Percentiles rank a stretch among this genome's conserved stretches.
These are phyloP conservation scores for Perizoma affinitatum DNA, from an alignment of 2,888 invertebrate species.

Conservation along the genomic window DNA sequence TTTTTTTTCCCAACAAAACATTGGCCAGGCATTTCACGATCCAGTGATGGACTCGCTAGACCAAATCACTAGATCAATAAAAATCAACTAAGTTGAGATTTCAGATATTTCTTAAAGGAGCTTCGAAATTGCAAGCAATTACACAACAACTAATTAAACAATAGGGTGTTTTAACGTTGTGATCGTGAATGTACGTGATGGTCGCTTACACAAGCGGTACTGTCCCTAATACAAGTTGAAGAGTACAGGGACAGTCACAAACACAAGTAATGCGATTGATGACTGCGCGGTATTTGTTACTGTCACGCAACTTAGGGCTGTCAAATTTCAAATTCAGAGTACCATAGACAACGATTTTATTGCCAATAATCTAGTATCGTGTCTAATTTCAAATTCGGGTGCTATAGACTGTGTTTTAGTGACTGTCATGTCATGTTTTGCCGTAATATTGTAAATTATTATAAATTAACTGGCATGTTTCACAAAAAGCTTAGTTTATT, in stretches of 20 bases:
- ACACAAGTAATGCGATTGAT: slow-evolving; percentile 29
- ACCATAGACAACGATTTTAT: slow-evolving; percentile 26
- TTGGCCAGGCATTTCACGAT: no score
- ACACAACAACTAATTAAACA: no score
- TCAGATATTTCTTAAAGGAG: no score
- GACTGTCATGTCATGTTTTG: slow-evolving; percentile 2
- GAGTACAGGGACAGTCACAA: slow-evolving; percentile 22
- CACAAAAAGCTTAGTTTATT: slow-evolving; percentile 28
- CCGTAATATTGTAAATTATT: slow-evolving; percentile 5
- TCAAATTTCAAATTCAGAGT: slow-evolving; percentile 21
- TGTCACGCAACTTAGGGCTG: slow-evolving; percentile 27
- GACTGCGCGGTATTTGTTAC: slow-evolving; percentile 24
- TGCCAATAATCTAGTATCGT: slow-evolving; percentile 11
- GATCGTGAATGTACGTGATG: no score
- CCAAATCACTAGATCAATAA: no score
- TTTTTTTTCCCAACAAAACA: no score
- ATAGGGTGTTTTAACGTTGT: no score
- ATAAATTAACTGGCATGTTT: slow-evolving; percentile 12
- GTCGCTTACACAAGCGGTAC: slow-evolving; percentile 26
- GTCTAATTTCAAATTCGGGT: slow-evolving; percentile 25
- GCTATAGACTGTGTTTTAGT: slow-evolving; percentile 12
- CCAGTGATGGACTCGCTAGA: no score
- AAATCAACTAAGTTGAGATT: no score
- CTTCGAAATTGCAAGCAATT: no score
- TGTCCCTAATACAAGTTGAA: slow-evolving; percentile 26